Evolutionary conservation across 2,113 vertebrate species (phyloP).

Genomic region (Caranx melampygus): DNA sequence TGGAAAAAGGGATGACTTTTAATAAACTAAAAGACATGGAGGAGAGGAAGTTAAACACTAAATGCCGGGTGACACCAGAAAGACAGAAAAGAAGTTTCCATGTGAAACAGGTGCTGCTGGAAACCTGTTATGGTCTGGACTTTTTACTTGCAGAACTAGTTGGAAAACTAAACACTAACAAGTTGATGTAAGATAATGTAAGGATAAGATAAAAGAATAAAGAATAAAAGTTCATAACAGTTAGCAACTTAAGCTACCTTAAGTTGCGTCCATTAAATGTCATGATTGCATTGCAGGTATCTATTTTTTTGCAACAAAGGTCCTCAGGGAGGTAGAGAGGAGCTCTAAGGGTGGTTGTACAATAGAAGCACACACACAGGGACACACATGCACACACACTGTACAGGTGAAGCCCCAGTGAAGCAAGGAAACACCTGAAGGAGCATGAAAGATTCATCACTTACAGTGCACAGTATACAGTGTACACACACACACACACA

Average conservation of each 20-base stretch:
- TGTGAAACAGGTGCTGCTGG: not conserved
- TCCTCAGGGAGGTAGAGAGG: not conserved
- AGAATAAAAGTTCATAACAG: not conserved
- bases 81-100: not conserved
- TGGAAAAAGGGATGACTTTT: not conserved
- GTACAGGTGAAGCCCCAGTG: slow-evolving; percentile 61
- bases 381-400: slow-evolving; percentile 27
- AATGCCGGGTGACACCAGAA: not conserved
- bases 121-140: too few species aligned
- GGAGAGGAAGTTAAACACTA: not conserved
- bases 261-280: too few species aligned
- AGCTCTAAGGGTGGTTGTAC: slow-evolving; percentile 38
- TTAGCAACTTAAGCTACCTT: not conserved
- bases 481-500: not conserved
- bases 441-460: slow-evolving; percentile 74
- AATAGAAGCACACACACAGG: slow-evolving; percentile 13
- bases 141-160: not conserved
- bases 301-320: not conserved
- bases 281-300: too few species aligned
- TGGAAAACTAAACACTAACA: not conserved
- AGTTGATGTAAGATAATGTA: not conserved
- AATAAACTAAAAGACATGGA: not conserved
- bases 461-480: slow-evolving; percentile 38
- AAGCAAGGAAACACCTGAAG: slow-evolving; percentile 72
- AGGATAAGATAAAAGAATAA: not conserved